Base-by-base conservation (phyloP, 2,797 vertebrate genomes). In the Fringilla coelebs region DNA sequence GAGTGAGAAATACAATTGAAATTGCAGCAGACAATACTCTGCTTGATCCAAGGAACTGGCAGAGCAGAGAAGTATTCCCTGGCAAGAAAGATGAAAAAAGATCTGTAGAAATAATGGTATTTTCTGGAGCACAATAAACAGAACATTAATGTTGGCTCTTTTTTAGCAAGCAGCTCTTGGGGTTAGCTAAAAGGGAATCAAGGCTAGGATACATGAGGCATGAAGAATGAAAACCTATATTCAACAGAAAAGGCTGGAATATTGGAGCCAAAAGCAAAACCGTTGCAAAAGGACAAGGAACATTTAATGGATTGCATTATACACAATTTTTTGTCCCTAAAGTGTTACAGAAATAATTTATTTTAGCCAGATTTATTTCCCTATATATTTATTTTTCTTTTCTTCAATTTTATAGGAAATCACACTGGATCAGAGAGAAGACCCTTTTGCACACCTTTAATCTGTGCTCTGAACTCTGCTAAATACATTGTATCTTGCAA, bases 251-350 rank as follows among this genome's bases (percentile, higher is more conserved):
- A 77, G 2, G 4, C 18, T 67, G 11, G 28, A 55, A 63, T 63
- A 83, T 5, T 32, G 11, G 2, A 79, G 1, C 4, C 20, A 86
- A 89, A 76, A 89, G 6, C 4, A 79, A 85, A 87, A n/a, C 2
- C 34, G 4, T 10, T 40, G 13, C 10, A 60, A 65, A 79, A 68
- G 9, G 10, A 20, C 19, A 36, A 43, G 4, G 14, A 51, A 65
- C 6, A 9, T 63, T 73, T 67, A 83, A 71, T 6, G 49, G 22
- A 55, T 14, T 68, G 6, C 38, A 22, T 49, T 62, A 48, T 75
- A 63, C 11, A 6, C 0, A 6, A 3, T 17, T 17, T 13, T 29
- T 25, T 7, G 1, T 11, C 25, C 5, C 8, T 32, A 7, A 15
- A 6, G 5, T 26, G 6, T 43, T 52, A n/a, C 4, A 65, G 17